Conservation (phyloP, 2,113 vertebrate genomes). For the Mormoops blainvillei region DNA sequence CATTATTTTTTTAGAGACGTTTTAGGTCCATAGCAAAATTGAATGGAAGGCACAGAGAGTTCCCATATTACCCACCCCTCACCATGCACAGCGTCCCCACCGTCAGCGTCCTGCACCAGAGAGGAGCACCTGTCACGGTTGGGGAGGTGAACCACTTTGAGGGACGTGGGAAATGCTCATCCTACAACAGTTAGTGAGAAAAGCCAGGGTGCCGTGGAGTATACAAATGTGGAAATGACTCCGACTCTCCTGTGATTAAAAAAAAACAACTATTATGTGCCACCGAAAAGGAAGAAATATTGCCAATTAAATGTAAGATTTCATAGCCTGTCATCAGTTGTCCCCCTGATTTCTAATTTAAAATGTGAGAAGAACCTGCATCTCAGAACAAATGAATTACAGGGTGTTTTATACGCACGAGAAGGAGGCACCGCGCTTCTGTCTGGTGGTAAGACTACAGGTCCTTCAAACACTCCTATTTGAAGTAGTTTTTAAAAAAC, state of each 20-base stretch:
- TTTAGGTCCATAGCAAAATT: neutral
- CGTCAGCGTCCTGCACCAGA: neutral
- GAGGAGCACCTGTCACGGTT: neutral
- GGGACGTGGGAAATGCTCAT: neutral
- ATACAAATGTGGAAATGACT: neutral
- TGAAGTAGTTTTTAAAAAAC: neutral
- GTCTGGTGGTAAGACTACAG: neutral
- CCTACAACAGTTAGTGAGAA: neutral
- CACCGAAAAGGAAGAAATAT: neutral
- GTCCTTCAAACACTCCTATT: neutral
- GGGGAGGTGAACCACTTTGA: neutral
- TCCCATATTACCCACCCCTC: fast-evolving
- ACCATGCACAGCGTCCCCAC: neutral
- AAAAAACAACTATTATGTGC: neutral
- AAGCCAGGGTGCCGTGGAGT: neutral
- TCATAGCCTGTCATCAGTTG: neutral
- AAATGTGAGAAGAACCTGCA: neutral
- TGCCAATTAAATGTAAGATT: neutral
- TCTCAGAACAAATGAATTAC: neutral
- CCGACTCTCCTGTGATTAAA: neutral
- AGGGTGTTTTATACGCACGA: neutral
- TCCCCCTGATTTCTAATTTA: neutral
- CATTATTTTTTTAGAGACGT: neutral
- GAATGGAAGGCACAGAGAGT: neutral
- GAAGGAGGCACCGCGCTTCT: neutral